Evolutionary conservation across 2,888 invertebrate species (phyloP).

Genomic region (Ormia ochracea): DNA sequence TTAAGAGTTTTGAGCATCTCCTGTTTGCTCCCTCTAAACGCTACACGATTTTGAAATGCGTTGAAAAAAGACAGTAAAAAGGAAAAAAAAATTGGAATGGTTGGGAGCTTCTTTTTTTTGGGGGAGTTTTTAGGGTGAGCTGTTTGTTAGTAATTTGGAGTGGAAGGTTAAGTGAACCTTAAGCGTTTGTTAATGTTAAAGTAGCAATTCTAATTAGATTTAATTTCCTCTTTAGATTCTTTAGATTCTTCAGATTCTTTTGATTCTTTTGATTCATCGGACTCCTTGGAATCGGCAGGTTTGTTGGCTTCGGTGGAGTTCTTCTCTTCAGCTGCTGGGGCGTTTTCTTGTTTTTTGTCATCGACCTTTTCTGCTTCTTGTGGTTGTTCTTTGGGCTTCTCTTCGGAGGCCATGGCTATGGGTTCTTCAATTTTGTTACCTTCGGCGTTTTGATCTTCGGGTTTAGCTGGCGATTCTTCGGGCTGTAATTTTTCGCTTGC

Average conservation of each 20-base stretch:
- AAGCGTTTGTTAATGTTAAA: conserved; percentile 54
- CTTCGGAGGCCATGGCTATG: conserved; percentile 70
- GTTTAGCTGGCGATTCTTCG: conserved; percentile 54
- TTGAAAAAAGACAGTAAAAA: conserved; percentile 9
- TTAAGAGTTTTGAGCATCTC: conserved; percentile 57
- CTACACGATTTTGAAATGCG: background rate
- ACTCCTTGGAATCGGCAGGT: conserved; percentile 64
- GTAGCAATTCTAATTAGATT: conserved; percentile 64
- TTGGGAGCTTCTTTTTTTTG: conserved; percentile 4
- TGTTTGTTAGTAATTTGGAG: conserved; percentile 45
- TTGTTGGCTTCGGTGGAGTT: conserved; percentile 64
- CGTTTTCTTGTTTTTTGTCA: conserved; percentile 43
- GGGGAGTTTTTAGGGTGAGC: conserved; percentile 23
- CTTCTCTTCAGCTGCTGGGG: conserved; percentile 51
- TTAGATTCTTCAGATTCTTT: conserved; percentile 68
- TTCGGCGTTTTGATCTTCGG: conserved; percentile 64
- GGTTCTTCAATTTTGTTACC: conserved; percentile 60
- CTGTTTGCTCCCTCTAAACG: background rate
- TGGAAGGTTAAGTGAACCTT: conserved; percentile 60
- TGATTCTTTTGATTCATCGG: conserved; percentile 67
- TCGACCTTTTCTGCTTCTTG: conserved; percentile 54
- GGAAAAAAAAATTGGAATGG: conserved; percentile 25
- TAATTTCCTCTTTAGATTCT: conserved; percentile 72
- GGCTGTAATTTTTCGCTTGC: conserved; percentile 53
- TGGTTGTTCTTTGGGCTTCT: conserved; percentile 75